Evolutionary conservation across 2,888 invertebrate genomes (phyloP), one percentile per base, ranked within the genome.

Genomic region (Sarcophaga carnaria): DNA sequence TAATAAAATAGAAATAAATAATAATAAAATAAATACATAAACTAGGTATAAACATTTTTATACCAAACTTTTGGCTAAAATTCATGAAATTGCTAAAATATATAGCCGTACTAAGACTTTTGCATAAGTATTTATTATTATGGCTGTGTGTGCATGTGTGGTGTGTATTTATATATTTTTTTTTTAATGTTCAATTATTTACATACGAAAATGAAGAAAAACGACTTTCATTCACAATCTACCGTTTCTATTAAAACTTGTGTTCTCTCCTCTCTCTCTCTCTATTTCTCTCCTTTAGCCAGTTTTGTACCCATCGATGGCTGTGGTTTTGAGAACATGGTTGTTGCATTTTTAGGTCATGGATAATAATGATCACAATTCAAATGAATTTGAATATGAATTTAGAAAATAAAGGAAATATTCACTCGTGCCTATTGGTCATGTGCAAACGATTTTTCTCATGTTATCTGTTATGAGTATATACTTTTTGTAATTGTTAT

Each of bases 271-370:
- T 14, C 54, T 54, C 17, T 4, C 17, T 54, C 54, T 54, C 54
- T 37, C 37, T 37, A 2, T 37, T 8, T 37, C 37, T 10, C 2
- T 10, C 54, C 17, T 14, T 54, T 14, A 17, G 2, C 3, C 17
- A 54, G 17, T 17, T 17, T 54, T 54, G 54, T 54, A 14, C 4
- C 54, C 54, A 17, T 54, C 49, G 37, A 47, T 75, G 6, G 4
- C 49, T 67, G 54, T 20, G 67, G 54, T 63, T 85, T 76, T 80
- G 60, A 67, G 60, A 66, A 67, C 47, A 80, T 80, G 74, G 20
- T 71, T 64, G 20, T 70, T 85, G 70, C 12, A n/a, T 82, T 83
- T 86, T 70, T 80, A 83, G 86, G 86, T 77, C 86, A 86, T 69
- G 27, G 60, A 60, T 75, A 69, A 70, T 67, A 66, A 75, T 37